These are phyloP conservation scores for Struthidea cinerea DNA, from an alignment of 2,113 vertebrate genomes.

Conservation along the genomic window DNA sequence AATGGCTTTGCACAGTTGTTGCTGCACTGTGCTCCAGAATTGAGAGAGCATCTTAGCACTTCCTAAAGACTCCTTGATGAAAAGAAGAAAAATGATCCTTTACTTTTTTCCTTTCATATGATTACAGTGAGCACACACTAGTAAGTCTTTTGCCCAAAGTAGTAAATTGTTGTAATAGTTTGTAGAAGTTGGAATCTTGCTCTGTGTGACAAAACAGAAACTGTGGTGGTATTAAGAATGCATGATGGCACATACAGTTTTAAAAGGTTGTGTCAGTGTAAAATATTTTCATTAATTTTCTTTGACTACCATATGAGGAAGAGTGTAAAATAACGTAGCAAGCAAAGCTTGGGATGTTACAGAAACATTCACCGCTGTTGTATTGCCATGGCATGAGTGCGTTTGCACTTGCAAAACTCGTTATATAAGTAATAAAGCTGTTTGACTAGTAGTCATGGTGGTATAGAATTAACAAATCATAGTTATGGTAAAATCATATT, in stretches of 20 bases:
- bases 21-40: neutral
- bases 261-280: neutral
- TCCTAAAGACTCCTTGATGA: neutral
- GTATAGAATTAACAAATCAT: neutral
- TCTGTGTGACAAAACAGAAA: neutral
- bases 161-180: neutral
- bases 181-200: neutral
- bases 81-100: neutral
- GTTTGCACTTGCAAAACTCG: neutral
- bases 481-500: neutral
- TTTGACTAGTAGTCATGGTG: neutral
- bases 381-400: neutral
- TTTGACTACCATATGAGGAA: neutral
- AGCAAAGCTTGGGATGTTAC: neutral
- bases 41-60: neutral
- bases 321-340: neutral
- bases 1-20: neutral
- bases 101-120: neutral
- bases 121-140: neutral
- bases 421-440: neutral
- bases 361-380: neutral
- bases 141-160: neutral
- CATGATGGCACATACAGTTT: neutral
- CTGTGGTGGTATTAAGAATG: neutral
- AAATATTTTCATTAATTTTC: neutral